These are phyloP conservation scores for Pterostichus niger DNA, from an alignment of 2,888 invertebrate species.

Conservation along the genomic window DNA sequence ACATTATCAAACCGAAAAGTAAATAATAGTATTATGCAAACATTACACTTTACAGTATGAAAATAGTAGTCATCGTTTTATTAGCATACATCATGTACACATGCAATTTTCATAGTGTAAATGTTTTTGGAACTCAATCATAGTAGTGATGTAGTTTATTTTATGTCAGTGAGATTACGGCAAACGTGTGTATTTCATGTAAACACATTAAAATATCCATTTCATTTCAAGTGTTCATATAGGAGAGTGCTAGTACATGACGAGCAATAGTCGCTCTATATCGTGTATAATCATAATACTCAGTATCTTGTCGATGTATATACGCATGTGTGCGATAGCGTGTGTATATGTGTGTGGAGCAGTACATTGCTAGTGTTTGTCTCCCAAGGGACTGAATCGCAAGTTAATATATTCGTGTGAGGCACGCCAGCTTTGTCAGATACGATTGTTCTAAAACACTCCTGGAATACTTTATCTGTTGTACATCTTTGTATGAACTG, in stretches of 20 bases:
- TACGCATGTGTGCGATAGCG: too few relatives aligned
- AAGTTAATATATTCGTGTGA: conserved; percentile 33
- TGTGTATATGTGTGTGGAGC: neutral
- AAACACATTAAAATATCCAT: conserved; percentile 64
- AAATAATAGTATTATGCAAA: neutral
- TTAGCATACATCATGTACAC: conserved; percentile 28
- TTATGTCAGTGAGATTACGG: conserved; percentile 40
- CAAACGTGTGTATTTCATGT: conserved; percentile 36
- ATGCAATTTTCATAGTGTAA: conserved; percentile 32
- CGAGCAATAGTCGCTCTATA: neutral
- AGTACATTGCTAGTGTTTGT: neutral
- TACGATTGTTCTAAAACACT: conserved; percentile 32
- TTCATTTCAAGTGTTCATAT: conserved; percentile 50
- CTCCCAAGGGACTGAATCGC: neutral
- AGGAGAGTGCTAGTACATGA: neutral
- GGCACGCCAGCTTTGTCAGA: conserved; percentile 1
- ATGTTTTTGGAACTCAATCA: conserved; percentile 55
- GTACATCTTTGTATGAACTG: neutral
- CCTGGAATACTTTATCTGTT: conserved; percentile 20
- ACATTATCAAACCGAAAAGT: neutral
- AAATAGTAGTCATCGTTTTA: conserved; percentile 13
- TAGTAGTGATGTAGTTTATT: conserved; percentile 48
- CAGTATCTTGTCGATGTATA: too few relatives aligned
- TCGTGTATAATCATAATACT: too few relatives aligned
- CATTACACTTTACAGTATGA: neutral